Evolutionary conservation across 2,888 invertebrate species (phyloP), one percentile per base, ranked within the genome.

Genomic region (Bellardia pandia): DNA sequence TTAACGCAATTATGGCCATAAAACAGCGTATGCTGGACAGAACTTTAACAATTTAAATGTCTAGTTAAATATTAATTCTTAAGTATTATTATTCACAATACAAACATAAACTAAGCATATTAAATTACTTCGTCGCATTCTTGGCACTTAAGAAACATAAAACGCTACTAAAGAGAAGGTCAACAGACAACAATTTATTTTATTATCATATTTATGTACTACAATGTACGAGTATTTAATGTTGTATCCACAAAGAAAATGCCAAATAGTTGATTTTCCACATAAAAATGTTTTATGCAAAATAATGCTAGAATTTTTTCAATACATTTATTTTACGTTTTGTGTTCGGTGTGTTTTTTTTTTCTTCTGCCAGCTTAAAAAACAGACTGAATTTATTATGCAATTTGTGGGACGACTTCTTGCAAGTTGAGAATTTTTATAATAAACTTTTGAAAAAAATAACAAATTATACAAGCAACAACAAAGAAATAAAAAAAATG

Each of bases 331-430:
- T 9, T 51, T 58, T 56, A 37, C 53, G 1, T 60, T 40, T 53
- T 62, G 14, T 37, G 42, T 51, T 72, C 8, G 42, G 1, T 37
- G 14, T 33, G 13, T 33, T 45, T 51, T 30, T 30, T 30, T 40
- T 37, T 45, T 14, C 56, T 3, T 37, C 6, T 33, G 3, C 13
- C 8, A 23, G 9, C 56, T 14, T 40, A 45, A 30, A 58, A 42
- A 62, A 33, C 76, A 66, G 77, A 82, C 81, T 60, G 66, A 78
- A 78, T 78, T 86, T 77, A 53, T 82, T 75, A 82, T 86, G 69
- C 58, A 82, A 62, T 82, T 86, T 72, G 16, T 68, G 42, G 33
- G 74, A 51, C 40, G 53, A 68, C 62, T 72, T 69, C 14, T 42
- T 23, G 69, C 9, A 64, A 64, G 48, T 77, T 58, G 33, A 80